A percentile compares a stretch with the other conserved stretches of the same genome.
Conservation (phyloP, 2,797 vertebrate species). For the Crenichthys baileyi region DNA sequence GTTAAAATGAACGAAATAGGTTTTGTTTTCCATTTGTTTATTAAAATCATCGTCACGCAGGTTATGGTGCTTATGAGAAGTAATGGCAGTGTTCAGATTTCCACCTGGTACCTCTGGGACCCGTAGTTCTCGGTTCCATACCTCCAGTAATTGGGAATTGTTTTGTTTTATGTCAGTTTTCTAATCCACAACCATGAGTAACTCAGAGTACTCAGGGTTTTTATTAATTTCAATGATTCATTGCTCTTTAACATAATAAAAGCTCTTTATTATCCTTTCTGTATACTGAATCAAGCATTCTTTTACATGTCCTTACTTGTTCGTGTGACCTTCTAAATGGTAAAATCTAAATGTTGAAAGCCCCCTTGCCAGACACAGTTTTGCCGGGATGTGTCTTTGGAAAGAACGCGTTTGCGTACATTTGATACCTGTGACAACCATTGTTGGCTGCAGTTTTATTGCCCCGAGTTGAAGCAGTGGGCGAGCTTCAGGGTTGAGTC, state of each 20-base stretch:
- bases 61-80: background rate
- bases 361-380: background rate
- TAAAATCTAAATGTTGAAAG: background rate
- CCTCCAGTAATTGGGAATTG: background rate
- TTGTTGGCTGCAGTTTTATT: background rate
- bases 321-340: conserved; percentile 7
- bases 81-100: background rate
- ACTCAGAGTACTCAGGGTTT: too few relatives aligned
- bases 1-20: background rate
- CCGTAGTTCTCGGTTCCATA: background rate
- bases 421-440: conserved; percentile 25
- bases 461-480: background rate
- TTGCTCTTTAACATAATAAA: background rate
- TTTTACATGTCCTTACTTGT: background rate
- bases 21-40: background rate
- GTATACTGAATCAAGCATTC: background rate
- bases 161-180: background rate
- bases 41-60: background rate
- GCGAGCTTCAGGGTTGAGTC: conserved; percentile 19
- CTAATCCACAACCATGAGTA: conserved; percentile 1
- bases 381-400: background rate
- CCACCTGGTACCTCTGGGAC: background rate
- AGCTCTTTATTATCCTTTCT: background rate
- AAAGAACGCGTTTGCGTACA: conserved; percentile 25
- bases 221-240: background rate